Base-by-base conservation (phyloP, 2,113 vertebrate species). In the Kryptolebias marmoratus region DNA sequence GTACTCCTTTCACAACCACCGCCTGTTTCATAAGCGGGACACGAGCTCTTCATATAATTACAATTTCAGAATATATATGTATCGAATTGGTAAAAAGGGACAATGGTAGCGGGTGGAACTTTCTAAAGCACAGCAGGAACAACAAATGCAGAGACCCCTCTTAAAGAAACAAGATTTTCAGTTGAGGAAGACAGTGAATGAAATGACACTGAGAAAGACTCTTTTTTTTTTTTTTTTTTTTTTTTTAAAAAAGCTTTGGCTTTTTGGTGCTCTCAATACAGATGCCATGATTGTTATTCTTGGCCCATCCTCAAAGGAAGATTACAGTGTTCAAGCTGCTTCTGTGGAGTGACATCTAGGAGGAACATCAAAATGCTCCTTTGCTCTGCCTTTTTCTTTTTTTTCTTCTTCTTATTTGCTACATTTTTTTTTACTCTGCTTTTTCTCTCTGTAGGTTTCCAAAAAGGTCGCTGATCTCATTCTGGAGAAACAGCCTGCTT, bases 391-490 rank as follows among this genome's bases (percentile, higher is more conserved):
- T 60, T 66, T 27, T 52, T 13, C 48, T 16, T 42, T 14, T 31
- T 10, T 36, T 60, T 66, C 18, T 52, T 13, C 48, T 16, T 42
- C 14, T 31, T 10, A 14, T 42, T 45, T 39, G 44, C 62, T 27
- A 55, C 11, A 14, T 68, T 16, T 31, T 45, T 68, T 16, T 31
- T 45, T 45, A 11, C 1, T 71, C 15, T 63, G 7, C 77, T 47
- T 86, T 77, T 47, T 63, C 18, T 78, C 52, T 78, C 49, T 92
- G 13, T 70, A 99, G 98, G 98, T 99, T 68, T 99, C 98, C 74
- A 99, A 96, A 93, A 99, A 96, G 92, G 97, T 99, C 42, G 96
- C 98, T 5, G 97, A 99, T 93, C 94, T 99, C 88, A 99, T 99
- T 87, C 94, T 99, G 90, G 98, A 99, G 89, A 99, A 99, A 82